These are phyloP conservation scores for Amphiura filiformis DNA, from an alignment of 35 echinoderm and acorn worm genomes.

Conservation along the genomic window DNA sequence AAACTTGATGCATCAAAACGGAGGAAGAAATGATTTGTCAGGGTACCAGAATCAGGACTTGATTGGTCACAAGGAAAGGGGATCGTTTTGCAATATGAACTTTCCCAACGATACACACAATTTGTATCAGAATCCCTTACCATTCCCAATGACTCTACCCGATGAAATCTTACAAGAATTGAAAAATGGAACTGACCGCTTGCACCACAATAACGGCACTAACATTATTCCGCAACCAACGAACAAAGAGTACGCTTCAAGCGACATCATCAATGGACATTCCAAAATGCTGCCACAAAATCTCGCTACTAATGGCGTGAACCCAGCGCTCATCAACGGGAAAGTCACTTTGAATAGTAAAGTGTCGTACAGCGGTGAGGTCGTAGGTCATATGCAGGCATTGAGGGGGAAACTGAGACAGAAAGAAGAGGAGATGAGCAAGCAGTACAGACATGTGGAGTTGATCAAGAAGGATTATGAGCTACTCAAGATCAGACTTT, in stretches of 20 bases:
- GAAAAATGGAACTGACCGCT: not conserved
- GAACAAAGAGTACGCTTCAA: not conserved
- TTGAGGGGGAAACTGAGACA: constrained; percentile 47
- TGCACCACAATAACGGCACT: not conserved
- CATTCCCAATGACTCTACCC: not conserved
- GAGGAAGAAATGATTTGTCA: not conserved
- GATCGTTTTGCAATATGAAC: not conserved
- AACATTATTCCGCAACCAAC: not conserved
- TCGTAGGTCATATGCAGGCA: constrained; percentile 49
- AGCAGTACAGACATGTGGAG: constrained; percentile 53
- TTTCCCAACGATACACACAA: not conserved
- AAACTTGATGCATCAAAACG: not conserved
- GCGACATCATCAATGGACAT: not conserved
- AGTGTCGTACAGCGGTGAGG: constrained; percentile 33
- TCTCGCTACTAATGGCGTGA: not conserved
- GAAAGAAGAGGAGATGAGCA: constrained; percentile 65
- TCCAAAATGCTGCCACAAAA: no score
- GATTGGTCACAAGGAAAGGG: not conserved
- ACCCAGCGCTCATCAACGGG: not conserved
- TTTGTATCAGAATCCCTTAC: not conserved
- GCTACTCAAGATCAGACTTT: constrained; percentile 50
- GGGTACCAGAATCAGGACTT: not conserved
- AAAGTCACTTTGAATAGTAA: not conserved
- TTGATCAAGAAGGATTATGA: constrained; percentile 69
- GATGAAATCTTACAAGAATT: not conserved